Conservation (phyloP, 2,113 vertebrate species). For the Thalassarche chlororhynchos region DNA sequence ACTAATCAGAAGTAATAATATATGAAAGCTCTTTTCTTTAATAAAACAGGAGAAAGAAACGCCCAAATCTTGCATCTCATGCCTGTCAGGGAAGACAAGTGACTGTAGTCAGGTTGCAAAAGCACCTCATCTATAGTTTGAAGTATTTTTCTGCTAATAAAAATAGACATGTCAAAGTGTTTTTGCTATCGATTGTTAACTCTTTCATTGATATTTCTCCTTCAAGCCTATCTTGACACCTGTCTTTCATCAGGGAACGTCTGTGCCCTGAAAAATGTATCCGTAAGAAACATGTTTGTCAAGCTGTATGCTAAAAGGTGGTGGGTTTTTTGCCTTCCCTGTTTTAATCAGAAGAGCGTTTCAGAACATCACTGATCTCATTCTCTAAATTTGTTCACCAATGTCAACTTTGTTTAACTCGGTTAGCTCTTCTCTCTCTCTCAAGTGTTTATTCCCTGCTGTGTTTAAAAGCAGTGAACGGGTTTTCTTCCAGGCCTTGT, state of each 20-base stretch:
- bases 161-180: neutral
- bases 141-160: neutral
- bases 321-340: neutral
- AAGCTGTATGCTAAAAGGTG: neutral
- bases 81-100: neutral
- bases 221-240: neutral
- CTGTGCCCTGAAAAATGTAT: neutral
- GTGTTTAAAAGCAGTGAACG: neutral
- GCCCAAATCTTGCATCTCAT: neutral
- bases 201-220: neutral
- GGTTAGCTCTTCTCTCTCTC: neutral
- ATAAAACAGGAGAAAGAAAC: neutral
- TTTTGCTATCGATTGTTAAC: neutral
- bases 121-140: neutral
- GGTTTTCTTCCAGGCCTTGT: neutral
- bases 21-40: neutral
- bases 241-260: neutral
- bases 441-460: conserved; percentile 18
- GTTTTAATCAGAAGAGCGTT: neutral
- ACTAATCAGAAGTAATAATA: neutral
- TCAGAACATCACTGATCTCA: neutral
- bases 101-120: neutral
- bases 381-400: neutral
- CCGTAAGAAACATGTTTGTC: neutral
- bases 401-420: neutral